These are phyloP conservation scores for Agrochola lota DNA, from an alignment of 2,888 invertebrate species.

Conservation along the genomic window DNA sequence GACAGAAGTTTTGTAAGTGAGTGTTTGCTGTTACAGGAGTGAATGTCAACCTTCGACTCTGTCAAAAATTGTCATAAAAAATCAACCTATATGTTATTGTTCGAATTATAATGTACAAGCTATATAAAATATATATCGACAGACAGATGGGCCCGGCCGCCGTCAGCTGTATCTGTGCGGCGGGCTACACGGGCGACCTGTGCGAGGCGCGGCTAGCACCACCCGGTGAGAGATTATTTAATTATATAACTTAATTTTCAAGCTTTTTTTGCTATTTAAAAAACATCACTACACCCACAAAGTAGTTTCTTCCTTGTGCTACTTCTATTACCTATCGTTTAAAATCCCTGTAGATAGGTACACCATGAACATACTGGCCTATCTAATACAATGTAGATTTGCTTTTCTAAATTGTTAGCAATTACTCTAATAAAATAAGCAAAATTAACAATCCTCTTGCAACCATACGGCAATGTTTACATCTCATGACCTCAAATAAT, in stretches of 20 bases:
- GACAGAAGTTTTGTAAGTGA: not conserved
- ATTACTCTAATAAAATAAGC: not conserved
- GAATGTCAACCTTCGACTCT: no score
- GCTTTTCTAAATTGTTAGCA: no score
- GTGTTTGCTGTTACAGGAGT: not conserved
- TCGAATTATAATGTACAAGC: not conserved
- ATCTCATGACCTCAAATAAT: conserved; percentile 8
- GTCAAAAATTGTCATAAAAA: not conserved
- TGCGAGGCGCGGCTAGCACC: conserved; percentile 92
- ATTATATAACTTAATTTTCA: not conserved
- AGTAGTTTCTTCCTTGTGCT: not conserved
- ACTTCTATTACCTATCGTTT: no score
- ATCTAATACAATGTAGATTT: not conserved
- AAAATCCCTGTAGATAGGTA: not conserved
- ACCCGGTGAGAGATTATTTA: conserved; percentile 78
- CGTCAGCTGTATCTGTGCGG: conserved; percentile 93
- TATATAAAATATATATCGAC: conserved; percentile 61
- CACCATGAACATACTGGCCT: not conserved
- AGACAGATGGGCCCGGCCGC: conserved; percentile 95
- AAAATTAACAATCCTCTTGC: not conserved
- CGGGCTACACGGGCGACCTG: conserved; percentile 92
- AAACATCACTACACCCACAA: not conserved
- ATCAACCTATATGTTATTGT: not conserved
- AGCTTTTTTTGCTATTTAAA: not conserved
- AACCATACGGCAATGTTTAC: conserved; percentile 4